Evolutionary conservation across 2,888 invertebrate genomes (phyloP), one percentile per base, ranked within the genome.

Genomic region (Cosmia trapezina): DNA sequence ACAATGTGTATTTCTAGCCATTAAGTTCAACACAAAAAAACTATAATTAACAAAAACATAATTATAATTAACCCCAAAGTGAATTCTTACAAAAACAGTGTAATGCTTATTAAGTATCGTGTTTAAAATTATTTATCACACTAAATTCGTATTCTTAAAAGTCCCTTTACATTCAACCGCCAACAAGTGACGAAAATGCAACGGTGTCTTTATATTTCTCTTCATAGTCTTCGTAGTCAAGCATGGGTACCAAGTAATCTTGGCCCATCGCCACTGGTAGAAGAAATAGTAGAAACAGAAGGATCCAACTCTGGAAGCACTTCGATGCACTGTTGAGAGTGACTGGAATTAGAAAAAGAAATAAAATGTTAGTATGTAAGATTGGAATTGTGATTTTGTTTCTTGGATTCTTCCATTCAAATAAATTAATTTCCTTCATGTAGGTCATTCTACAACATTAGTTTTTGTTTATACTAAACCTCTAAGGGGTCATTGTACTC

Each of bases 321-420:
- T 88, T 90, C 19, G 91, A 84, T 59, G 91, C 87, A 11, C 90
- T 89, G 84, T 93, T 95, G 80, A 93, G 93, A 0, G 95, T 95
- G 61, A 96, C 96, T 96, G 95, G 33, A 95, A 95, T 70, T 17
- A 57, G 62, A 73, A 68, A 65, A 70, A 67, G 5, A 12, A 53
- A 64, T 3, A 5, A 37, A 2, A 64, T 43, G 12, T 81, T 69
- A 72, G 45, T 51, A 6, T 41, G 8, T 9, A 33, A 22, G 14
- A 28, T 60, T 41, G 3, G n/a, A 7, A 19, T 19, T 19, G 19
- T 57, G 11, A 11, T 57, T 11, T 33, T 19, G 19, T 33, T 47
- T 19, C 6, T 17, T 19, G 47, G 7, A 47, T 47, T 47, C 17
- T 19, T 47, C 47, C 47, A 47, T 47, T 47, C 47, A 47, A 47